phyloP scores from a whole-genome alignment of 2,888 invertebrate species.

The Strigamia crassipes region DNA sequence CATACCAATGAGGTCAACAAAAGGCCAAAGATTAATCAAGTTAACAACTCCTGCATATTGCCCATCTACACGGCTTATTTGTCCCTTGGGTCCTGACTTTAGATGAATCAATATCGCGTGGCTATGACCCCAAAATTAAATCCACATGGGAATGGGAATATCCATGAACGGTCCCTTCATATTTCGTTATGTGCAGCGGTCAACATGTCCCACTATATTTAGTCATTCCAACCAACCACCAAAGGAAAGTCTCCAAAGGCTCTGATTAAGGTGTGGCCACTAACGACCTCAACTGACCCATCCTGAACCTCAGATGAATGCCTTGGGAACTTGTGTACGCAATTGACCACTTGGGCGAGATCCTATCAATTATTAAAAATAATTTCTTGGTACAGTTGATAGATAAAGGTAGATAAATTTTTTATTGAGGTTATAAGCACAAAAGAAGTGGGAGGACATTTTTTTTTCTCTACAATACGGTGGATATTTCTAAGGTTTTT shows the following conservation, averaged over 20 bases:
- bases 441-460: too few species aligned
- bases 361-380: slow-evolving; percentile 13
- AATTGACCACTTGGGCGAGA: slow-evolving; percentile 4
- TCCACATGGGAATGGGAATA: not conserved
- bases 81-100: not conserved
- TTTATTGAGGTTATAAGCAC: too few species aligned
- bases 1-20: slow-evolving; percentile 36
- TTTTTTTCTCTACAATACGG: too few species aligned
- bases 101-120: slow-evolving; percentile 23
- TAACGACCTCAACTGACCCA: slow-evolving; percentile 35
- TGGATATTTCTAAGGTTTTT: too few species aligned
- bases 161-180: not conserved
- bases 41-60: slow-evolving; percentile 39
- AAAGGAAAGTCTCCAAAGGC: slow-evolving; percentile 26
- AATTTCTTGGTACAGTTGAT: not conserved
- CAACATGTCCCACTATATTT: slow-evolving; percentile 11
- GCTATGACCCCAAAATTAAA: not conserved
- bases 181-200: slow-evolving; percentile 31
- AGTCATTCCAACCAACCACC: slow-evolving; percentile 24
- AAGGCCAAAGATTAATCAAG: slow-evolving; percentile 34
- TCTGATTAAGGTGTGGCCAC: slow-evolving; percentile 20
- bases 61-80: slow-evolving; percentile 20
- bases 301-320: slow-evolving; percentile 28
- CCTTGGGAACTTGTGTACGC: slow-evolving; percentile 28
- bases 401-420: too few species aligned